Conservation (phyloP, 2,797 vertebrate genomes). For the Falco novaeseelandiae region DNA sequence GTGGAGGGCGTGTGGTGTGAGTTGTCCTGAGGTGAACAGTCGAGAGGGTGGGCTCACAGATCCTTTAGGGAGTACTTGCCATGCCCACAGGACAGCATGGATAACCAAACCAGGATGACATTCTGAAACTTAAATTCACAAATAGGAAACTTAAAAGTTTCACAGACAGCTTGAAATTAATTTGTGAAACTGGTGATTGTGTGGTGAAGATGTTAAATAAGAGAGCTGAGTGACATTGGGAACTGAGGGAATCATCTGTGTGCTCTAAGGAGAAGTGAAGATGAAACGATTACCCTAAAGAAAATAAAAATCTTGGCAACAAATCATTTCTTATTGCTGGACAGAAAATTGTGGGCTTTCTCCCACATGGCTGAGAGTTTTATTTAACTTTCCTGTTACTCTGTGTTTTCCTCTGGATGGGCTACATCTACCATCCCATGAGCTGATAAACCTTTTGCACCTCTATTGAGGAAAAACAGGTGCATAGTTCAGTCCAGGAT, state of each 20-base stretch:
- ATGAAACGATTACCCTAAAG: not conserved
- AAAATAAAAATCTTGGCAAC: not conserved
- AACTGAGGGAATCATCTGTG: not conserved
- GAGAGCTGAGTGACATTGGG: not conserved
- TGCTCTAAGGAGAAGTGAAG: not conserved
- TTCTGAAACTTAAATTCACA: not conserved
- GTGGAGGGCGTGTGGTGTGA: not conserved
- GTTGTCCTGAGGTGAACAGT: not conserved
- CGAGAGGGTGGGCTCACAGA: not conserved
- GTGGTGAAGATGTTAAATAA: not conserved
- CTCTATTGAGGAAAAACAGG: not conserved
- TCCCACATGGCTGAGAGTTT: not conserved
- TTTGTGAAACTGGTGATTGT: not conserved
- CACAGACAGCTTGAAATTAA: not conserved
- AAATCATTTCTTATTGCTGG: not conserved
- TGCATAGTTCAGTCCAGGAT: not conserved
- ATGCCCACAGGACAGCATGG: not conserved
- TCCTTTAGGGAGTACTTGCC: not conserved
- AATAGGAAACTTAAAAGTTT: not conserved
- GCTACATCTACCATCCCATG: rapidly evolving
- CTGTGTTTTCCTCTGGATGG: not conserved
- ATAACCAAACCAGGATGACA: not conserved
- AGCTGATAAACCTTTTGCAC: not conserved
- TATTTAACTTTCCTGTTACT: not conserved
- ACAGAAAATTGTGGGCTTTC: not conserved